These are phyloP conservation scores for Plodia interpunctella DNA, from an alignment of 1,140 invertebrate genomes.

Conservation along the genomic window DNA sequence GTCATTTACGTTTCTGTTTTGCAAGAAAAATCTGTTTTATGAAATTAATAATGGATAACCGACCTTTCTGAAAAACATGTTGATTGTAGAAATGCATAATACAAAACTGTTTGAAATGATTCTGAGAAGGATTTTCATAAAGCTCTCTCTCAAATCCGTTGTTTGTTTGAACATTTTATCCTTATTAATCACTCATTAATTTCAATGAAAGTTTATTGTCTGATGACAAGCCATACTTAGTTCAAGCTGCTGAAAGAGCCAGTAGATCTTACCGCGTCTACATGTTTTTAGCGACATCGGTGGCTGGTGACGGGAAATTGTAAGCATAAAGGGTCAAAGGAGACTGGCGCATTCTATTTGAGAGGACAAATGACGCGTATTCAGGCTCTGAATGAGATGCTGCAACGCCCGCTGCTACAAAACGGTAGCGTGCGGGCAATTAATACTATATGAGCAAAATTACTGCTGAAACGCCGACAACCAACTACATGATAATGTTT, in stretches of 20 bases:
- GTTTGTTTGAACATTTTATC: too few relatives aligned
- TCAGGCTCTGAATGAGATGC: constrained; percentile 56
- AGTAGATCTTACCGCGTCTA: background rate
- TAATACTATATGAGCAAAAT: constrained; percentile 11
- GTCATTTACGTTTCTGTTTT: background rate
- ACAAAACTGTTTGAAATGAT: too few relatives aligned
- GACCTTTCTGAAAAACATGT: background rate
- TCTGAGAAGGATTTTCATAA: too few relatives aligned
- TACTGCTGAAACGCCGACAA: background rate
- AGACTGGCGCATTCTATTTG: constrained; percentile 43
- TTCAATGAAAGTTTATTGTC: background rate
- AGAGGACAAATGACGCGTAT: constrained; percentile 44
- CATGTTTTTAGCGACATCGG: constrained; percentile 6
- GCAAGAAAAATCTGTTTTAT: background rate
- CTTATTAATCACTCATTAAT: background rate
- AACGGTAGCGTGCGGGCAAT: constrained; percentile 8
- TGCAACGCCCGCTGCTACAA: constrained; percentile 7
- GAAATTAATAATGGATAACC: too few relatives aligned
- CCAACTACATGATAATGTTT: too few relatives aligned
- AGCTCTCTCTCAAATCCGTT: too few relatives aligned
- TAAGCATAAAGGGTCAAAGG: constrained; percentile 57
- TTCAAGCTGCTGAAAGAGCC: background rate
- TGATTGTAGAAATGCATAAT: too few relatives aligned
- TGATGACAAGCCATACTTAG: background rate
- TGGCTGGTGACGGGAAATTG: constrained; percentile 22